A percentile compares a stretch with the other conserved stretches of the same genome.
phyloP scores from a whole-genome alignment of 2,888 invertebrate genomes.

The Euplagia quadripunctaria region DNA sequence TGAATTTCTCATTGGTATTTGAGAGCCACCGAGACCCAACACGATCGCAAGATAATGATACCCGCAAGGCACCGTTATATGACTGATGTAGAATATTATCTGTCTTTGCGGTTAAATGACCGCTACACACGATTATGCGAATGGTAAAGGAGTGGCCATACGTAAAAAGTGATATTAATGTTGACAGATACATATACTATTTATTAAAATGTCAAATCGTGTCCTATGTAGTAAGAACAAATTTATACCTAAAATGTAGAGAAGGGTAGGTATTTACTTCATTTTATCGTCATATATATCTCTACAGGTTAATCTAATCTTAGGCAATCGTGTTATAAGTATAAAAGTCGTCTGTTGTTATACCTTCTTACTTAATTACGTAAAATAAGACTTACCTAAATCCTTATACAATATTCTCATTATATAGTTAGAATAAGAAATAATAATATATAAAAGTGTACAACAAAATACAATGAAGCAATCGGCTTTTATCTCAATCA shows the following conservation, averaged over 20 bases:
- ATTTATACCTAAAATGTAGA: not conserved
- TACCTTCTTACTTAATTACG: not conserved
- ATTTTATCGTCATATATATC: not conserved
- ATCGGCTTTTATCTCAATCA: not conserved
- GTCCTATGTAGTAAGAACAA: not conserved
- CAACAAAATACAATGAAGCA: not conserved
- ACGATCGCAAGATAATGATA: conserved; percentile 46
- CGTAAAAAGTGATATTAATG: not conserved
- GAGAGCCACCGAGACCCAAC: conserved; percentile 23
- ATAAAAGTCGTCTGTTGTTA: not conserved
- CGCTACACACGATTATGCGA: conserved; percentile 14
- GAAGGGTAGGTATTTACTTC: not conserved
- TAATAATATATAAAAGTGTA: not conserved
- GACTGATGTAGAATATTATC: conserved; percentile 42
- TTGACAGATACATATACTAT: not conserved
- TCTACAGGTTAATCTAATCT: not conserved
- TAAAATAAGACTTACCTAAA: not conserved
- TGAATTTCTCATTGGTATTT: conserved; percentile 47
- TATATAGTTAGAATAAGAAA: not conserved
- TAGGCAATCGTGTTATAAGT: not conserved
- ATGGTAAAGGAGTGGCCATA: conserved; percentile 17
- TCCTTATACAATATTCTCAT: too few relatives aligned
- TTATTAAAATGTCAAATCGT: too few relatives aligned
- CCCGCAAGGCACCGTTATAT: conserved; percentile 35
- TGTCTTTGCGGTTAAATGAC: conserved; percentile 37